These are phyloP conservation scores for Cyclopterus lumpus DNA, from an alignment of 2,797 vertebrate genomes.

Conservation along the genomic window DNA sequence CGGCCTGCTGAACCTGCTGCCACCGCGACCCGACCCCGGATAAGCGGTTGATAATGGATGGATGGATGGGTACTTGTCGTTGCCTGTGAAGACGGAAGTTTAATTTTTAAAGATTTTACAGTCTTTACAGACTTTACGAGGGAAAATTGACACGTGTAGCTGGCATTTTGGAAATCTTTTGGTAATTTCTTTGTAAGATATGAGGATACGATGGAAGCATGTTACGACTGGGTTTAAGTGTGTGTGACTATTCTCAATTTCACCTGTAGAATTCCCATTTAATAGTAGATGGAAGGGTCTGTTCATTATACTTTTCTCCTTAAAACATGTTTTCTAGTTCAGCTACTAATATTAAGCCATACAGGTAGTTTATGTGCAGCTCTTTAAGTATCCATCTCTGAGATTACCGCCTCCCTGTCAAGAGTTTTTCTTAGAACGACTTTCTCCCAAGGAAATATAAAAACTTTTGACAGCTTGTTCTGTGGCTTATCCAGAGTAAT, in stretches of 20 bases:
- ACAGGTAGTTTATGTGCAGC: background rate
- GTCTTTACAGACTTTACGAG: no score
- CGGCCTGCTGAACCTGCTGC: no score
- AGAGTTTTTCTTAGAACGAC: background rate
- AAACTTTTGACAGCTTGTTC: conserved; percentile 36
- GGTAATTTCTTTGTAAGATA: background rate
- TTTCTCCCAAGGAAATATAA: background rate
- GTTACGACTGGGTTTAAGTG: background rate
- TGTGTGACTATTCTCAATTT: background rate
- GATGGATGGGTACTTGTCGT: background rate
- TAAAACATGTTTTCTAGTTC: background rate
- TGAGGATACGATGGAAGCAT: background rate
- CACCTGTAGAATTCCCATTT: background rate
- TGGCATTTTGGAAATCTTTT: background rate
- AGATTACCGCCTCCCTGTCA: background rate
- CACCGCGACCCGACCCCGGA: no score
- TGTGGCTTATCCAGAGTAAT: conserved; percentile 40
- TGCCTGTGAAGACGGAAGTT: background rate
- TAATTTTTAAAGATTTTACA: no score
- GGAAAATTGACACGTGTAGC: background rate
- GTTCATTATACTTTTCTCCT: background rate
- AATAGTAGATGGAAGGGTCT: background rate
- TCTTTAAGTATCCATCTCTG: conserved; percentile 11
- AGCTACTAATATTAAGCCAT: background rate
- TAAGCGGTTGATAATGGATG: no score